Evolutionary conservation across 2,113 vertebrate genomes (phyloP), one percentile per base, ranked within the genome.

Genomic region (Neolamprologus hecqui): DNA sequence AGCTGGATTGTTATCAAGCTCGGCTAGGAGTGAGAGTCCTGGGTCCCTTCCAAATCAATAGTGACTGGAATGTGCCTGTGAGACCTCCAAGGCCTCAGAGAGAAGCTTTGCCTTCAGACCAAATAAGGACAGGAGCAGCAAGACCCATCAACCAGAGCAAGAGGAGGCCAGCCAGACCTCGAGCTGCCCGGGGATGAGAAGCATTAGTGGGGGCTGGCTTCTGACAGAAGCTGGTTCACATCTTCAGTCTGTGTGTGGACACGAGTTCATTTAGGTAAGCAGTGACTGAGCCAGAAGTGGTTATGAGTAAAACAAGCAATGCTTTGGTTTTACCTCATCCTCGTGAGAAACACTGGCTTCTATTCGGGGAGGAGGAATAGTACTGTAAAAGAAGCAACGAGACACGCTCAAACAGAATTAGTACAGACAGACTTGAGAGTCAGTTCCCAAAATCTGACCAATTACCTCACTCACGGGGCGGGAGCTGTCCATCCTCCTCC

Each of bases 61-160:
- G 93, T 60, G 85, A 90, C 82, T 93, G 94, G 93, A 95, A 95
- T 93, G 94, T 86, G 85, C 80, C 84, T 91, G 88, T n/a, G 54
- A 86, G 92, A 92, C 88, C 21, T 93, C n/a, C 65, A 85, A 79
- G 86, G 82, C 85, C 82, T 89, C 83, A 2, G 81, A 91, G 88
- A 13, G 80, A 84, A 94, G 93, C 93, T 91, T 95, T 33, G 75
- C 84, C 92, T 94, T 84, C 94, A 91, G 85, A 94, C 95, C 95
- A 96, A 96, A 96, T 95, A 96, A 95, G 96, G 95, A 84, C 80
- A 89, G 88, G 90, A 95, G 92, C 88, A 90, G 90, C 80, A 79
- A 37, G 93, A 92, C 86, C 79, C 80, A 54, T 87, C 84, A 90
- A 90, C 77, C 86, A 68, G 88, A 89, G 89, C 15, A 8, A 87